Evolutionary conservation across 2,113 vertebrate species (phyloP).

Genomic region (Antechinus stuartii): DNA sequence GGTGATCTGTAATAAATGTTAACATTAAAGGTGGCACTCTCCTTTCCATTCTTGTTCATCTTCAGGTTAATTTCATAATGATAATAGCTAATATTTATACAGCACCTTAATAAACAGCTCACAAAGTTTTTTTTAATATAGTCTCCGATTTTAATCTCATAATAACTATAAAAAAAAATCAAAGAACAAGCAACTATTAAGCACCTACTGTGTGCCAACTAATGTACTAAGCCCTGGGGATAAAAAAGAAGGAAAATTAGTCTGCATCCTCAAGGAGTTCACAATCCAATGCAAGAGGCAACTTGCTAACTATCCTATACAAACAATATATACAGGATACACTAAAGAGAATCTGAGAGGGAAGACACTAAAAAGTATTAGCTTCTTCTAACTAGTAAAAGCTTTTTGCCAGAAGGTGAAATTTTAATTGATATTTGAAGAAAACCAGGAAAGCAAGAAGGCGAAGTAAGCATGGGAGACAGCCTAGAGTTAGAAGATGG

Average conservation of each 20-base stretch:
- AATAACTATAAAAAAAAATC: not conserved
- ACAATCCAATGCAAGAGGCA: not conserved
- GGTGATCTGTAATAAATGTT: slow-evolving; percentile 78
- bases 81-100: not conserved
- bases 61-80: not conserved
- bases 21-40: slow-evolving; percentile 78
- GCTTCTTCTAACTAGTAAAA: not conserved
- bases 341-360: not conserved
- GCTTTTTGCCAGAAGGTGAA: not conserved
- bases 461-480: not conserved
- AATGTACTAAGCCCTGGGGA: not conserved
- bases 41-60: slow-evolving; percentile 17
- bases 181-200: not conserved
- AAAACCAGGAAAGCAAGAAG: not conserved
- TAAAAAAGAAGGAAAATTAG: not conserved
- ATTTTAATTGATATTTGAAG: not conserved
- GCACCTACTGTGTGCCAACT: not conserved
- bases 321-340: not conserved
- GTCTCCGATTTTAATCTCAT: not conserved
- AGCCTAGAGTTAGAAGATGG: not conserved
- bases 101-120: not conserved
- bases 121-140: not conserved
- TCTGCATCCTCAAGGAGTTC: not conserved
- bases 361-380: not conserved
- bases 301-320: not conserved